Percentiles rank a stretch among this genome's conserved stretches.
phyloP scores from a whole-genome alignment of 2,113 vertebrate species.

The Eonycteris spelaea region DNA sequence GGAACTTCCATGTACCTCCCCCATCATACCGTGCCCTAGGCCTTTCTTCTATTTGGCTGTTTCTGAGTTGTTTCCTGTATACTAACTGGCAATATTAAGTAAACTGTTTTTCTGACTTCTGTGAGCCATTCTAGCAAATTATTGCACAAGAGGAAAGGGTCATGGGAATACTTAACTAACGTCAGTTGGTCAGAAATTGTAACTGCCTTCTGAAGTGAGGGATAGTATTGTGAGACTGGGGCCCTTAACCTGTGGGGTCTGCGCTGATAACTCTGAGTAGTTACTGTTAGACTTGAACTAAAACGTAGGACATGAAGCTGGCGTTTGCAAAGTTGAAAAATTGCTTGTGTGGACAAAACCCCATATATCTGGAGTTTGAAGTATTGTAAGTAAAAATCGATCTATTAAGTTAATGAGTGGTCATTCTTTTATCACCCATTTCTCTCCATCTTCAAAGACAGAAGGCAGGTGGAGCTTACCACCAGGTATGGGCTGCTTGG shows the following conservation, averaged over 20 bases:
- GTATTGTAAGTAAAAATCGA: no score
- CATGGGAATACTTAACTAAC: not conserved
- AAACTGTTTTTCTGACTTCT: not conserved
- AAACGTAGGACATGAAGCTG: not conserved
- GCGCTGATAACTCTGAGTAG: not conserved
- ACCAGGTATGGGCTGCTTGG: no score
- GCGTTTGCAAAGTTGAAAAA: not conserved
- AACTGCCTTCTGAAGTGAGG: not conserved
- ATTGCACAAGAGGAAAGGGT: not conserved
- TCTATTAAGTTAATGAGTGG: no score
- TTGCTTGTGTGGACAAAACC: not conserved
- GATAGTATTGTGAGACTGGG: not conserved
- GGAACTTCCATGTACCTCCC: not conserved
- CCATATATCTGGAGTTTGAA: not conserved
- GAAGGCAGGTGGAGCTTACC: no score
- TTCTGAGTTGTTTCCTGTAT: not conserved
- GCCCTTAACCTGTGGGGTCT: not conserved
- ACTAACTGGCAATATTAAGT: not conserved
- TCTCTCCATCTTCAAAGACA: no score
- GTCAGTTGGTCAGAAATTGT: not conserved
- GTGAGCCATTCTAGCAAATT: not conserved
- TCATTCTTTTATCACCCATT: no score
- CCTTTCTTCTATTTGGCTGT: not conserved
- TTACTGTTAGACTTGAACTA: not conserved
- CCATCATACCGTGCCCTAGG: not conserved